A percentile compares a stretch with the other conserved stretches of the same genome.
Conservation (phyloP, 2,797 vertebrate species). For the Pelobates cultripes region DNA sequence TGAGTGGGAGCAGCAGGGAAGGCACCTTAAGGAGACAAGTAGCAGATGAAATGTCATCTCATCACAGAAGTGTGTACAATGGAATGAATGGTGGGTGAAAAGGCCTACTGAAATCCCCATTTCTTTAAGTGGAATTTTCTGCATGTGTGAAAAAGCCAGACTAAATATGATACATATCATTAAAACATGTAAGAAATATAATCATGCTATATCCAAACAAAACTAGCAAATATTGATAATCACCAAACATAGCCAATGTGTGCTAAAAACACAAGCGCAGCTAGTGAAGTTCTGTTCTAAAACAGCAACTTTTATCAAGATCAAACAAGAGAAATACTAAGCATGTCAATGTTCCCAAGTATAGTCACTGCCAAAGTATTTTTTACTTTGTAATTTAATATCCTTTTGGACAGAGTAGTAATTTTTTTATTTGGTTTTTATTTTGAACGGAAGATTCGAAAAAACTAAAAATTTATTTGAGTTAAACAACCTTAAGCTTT, state of each 20-base stretch:
- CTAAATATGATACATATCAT: constrained; percentile 45
- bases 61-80: constrained; percentile 93
- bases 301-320: neutral
- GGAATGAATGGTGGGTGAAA: constrained; percentile 93
- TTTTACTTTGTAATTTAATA: neutral
- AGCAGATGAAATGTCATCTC: constrained; percentile 81
- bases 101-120: constrained; percentile 55
- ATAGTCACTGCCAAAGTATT: neutral
- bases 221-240: neutral
- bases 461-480: neutral
- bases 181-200: neutral
- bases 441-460: neutral
- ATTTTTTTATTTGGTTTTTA: neutral
- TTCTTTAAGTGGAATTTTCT: constrained; percentile 56
- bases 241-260: neutral
- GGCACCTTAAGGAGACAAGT: constrained; percentile 80
- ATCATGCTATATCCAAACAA: neutral
- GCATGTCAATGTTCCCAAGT: neutral
- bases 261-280: neutral
- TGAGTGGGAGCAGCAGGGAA: constrained; percentile 76
- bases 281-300: neutral
- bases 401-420: no score
- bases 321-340: neutral
- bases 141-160: constrained; percentile 41
- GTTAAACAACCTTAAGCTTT: neutral